Conservation (phyloP, 2,888 invertebrate species). For the Drosophila incognita region DNA sequence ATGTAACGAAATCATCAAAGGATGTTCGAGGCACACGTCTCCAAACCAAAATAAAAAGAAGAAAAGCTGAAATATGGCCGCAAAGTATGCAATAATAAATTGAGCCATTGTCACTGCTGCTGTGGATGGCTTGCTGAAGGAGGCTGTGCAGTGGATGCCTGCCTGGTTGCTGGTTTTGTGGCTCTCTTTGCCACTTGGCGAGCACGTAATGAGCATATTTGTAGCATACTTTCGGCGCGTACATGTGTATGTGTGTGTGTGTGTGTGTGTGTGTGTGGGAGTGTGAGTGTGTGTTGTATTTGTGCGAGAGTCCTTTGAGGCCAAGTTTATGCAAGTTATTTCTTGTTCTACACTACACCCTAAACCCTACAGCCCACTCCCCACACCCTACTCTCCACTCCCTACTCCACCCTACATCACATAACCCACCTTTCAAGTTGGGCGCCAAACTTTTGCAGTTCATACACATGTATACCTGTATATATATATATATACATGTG, state of each 20-base stretch:
- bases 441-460: conserved; percentile 41
- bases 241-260: conserved; percentile 45
- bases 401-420: conserved; percentile 3
- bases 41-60: conserved; percentile 6
- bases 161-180: not conserved
- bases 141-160: conserved; percentile 2
- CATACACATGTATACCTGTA: not conserved
- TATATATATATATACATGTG: conserved; percentile 5
- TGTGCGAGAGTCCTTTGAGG: conserved; percentile 65
- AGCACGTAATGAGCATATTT: conserved; percentile 78
- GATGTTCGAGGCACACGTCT: not conserved
- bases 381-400: conserved; percentile 7
- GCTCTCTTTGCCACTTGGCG: conserved; percentile 55
- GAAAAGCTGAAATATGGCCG: conserved; percentile 58
- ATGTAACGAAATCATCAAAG: conserved; percentile 35
- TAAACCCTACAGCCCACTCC: not conserved
- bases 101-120: conserved; percentile 68
- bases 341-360: conserved; percentile 22
- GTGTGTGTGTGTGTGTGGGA: conserved; percentile 11
- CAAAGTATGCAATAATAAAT: conserved; percentile 79
- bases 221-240: conserved; percentile 72
- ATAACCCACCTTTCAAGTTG: conserved; percentile 47
- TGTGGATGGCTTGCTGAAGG: conserved; percentile 4
- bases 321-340: conserved; percentile 77
- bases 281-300: conserved; percentile 10